Percentiles rank a stretch among this genome's conserved stretches.
These are phyloP conservation scores for Phyllotreta cruciferae DNA, from an alignment of 2,888 invertebrate genomes.

Conservation along the genomic window DNA sequence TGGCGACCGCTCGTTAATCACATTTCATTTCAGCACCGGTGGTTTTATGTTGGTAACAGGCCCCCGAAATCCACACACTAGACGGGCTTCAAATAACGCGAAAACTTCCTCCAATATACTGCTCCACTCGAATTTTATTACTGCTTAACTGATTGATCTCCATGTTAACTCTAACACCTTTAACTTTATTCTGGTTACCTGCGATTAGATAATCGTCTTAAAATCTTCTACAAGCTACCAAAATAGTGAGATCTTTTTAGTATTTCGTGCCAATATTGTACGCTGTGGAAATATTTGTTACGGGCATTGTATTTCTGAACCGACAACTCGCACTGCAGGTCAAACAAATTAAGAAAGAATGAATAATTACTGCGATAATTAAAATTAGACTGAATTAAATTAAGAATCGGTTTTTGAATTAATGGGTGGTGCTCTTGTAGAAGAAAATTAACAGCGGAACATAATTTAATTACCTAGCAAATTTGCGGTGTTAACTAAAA, in stretches of 20 bases:
- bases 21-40: slow-evolving; percentile 48
- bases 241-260: too few relatives aligned
- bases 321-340: background rate
- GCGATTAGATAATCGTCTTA: too few relatives aligned
- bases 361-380: slow-evolving; percentile 10
- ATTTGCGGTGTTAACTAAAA: too few relatives aligned
- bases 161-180: too few relatives aligned
- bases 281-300: too few relatives aligned
- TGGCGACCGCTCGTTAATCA: slow-evolving; percentile 51
- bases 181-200: too few relatives aligned
- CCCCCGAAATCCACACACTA: slow-evolving; percentile 33
- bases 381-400: background rate
- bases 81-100: slow-evolving; percentile 31
- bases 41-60: slow-evolving; percentile 46
- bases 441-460: too few relatives aligned
- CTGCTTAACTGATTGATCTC: too few relatives aligned
- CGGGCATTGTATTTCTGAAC: too few relatives aligned
- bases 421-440: background rate
- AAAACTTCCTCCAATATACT: slow-evolving; percentile 22
- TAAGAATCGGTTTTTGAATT: background rate
- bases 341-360: slow-evolving; percentile 10
- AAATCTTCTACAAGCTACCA: too few relatives aligned
- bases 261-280: too few relatives aligned
- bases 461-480: too few relatives aligned
- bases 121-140: background rate